Evolutionary conservation across 2,797 vertebrate species (phyloP), one percentile per base, ranked within the genome.

Genomic region (Pteropus rufus): DNA sequence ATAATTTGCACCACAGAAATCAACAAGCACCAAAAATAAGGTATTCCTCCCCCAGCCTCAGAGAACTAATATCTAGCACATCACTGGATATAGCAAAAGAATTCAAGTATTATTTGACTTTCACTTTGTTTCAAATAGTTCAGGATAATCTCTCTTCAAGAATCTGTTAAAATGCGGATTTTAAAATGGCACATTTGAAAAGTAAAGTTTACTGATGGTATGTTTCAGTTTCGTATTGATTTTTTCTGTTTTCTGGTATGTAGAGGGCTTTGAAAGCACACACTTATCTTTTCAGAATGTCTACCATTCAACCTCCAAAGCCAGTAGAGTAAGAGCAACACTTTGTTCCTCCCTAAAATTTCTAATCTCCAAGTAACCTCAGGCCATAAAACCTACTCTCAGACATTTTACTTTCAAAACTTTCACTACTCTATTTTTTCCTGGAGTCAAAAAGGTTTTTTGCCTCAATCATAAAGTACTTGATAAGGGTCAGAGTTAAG

Each of bases 1-100:
- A 73, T 83, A 46, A 46, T 69, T 75, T 95, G 80, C 62, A 84
- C 34, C 39, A 69, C 14, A 19, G 76, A 94, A 92, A 84, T 84
- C 31, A 84, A 46, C 10, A 94, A 84, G 15, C 21, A 70, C 11
- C 39, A 54, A 54, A 60, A 56, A 72, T n/a, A 54, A 80, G 3
- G 14, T 15, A 2, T 64, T 65, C 29, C 11, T 46, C 4, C 39
- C 1, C 1, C n/a, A 3, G 0, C 8, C 39, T 21, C 58, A 15
- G 80, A 56, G 9, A 70, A 2, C 5, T 67, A 7, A 49, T 49
- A 16, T 49, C 49, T 16, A 49, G 36, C 34, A 65, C 5, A 36
- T 19, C 36, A 67, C 10, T 39, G 16, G 7, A 34, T n/a, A 52
- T 1, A 91, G 24, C 65, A 75, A 76, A 79, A 39, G 10, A 76